A percentile compares a stretch with the other conserved stretches of the same genome.
phyloP scores from a whole-genome alignment of 1,140 invertebrate species.

The Bombus haemorrhoidalis region DNA sequence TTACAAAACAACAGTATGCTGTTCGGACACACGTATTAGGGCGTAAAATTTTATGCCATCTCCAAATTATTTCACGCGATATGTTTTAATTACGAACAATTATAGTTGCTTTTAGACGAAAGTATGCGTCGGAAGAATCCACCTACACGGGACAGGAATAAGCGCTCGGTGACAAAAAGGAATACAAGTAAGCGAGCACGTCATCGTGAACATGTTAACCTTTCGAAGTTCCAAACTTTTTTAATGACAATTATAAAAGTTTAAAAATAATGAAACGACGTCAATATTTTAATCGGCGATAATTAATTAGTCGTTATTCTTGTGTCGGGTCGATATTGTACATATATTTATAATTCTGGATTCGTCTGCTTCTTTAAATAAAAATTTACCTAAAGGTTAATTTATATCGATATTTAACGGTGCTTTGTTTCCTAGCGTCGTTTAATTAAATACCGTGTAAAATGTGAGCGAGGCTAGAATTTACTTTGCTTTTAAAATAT shows the following conservation, averaged over 20 bases:
- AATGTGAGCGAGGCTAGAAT: not conserved
- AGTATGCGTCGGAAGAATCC: slow-evolving; percentile 29
- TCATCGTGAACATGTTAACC: not conserved
- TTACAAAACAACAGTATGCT: not conserved
- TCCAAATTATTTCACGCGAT: slow-evolving; percentile 9
- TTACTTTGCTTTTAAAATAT: not conserved
- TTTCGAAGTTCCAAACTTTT: not conserved
- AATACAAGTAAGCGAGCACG: not conserved
- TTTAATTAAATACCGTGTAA: not conserved
- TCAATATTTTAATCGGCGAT: not conserved
- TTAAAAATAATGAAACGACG: not conserved
- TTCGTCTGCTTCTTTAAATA: too few species aligned
- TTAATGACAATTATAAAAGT: not conserved
- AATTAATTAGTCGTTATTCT: not conserved
- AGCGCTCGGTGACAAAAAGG: not conserved
- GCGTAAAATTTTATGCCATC: slow-evolving; percentile 11
- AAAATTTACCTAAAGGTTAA: not conserved
- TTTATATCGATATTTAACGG: not conserved
- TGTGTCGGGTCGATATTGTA: not conserved
- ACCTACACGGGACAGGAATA: not conserved
- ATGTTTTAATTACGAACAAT: not conserved
- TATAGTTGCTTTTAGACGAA: not conserved
- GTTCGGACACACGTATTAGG: not conserved
- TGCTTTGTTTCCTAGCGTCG: too few species aligned
- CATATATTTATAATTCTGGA: not conserved